phyloP scores from a whole-genome alignment of 2,113 vertebrate genomes.

The Choloepus hoffmanni region DNA sequence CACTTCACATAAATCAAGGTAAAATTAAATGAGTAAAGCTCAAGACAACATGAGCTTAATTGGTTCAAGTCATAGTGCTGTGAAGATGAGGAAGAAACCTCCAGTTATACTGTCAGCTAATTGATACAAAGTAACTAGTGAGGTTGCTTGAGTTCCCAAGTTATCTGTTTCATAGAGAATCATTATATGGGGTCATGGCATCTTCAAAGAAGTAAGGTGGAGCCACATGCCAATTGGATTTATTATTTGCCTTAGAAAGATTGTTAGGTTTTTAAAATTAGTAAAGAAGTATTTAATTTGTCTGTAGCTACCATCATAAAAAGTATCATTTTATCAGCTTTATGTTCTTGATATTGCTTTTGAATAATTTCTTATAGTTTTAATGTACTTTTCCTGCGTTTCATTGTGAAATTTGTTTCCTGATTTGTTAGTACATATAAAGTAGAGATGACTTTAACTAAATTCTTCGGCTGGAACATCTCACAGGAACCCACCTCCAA shows the following conservation, averaged over 20 bases:
- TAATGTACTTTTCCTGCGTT: constrained; percentile 87
- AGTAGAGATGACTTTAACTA: not conserved
- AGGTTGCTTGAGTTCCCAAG: not conserved
- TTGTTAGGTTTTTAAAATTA: not conserved
- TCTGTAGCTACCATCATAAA: not conserved
- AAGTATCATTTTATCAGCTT: not conserved
- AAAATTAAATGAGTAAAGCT: not conserved
- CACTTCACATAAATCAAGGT: not conserved
- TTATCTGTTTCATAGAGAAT: not conserved
- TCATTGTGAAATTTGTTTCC: constrained; percentile 85
- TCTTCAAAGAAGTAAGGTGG: not conserved
- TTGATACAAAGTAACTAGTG: not conserved
- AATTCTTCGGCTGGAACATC: not conserved
- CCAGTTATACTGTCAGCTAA: not conserved
- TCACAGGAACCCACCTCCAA: not conserved
- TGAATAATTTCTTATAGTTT: constrained; percentile 86
- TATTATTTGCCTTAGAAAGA: not conserved
- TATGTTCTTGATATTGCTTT: constrained; percentile 81
- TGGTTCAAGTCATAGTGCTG: not conserved
- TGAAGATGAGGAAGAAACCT: not conserved
- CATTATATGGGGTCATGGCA: not conserved
- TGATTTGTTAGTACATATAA: not conserved
- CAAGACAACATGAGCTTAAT: not conserved
- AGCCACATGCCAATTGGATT: not conserved
- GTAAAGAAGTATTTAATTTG: not conserved